A percentile compares a stretch with the other conserved stretches of the same genome.
Evolutionary conservation across 1,140 invertebrate genomes (phyloP).

Genomic region (Asobara japonica): DNA sequence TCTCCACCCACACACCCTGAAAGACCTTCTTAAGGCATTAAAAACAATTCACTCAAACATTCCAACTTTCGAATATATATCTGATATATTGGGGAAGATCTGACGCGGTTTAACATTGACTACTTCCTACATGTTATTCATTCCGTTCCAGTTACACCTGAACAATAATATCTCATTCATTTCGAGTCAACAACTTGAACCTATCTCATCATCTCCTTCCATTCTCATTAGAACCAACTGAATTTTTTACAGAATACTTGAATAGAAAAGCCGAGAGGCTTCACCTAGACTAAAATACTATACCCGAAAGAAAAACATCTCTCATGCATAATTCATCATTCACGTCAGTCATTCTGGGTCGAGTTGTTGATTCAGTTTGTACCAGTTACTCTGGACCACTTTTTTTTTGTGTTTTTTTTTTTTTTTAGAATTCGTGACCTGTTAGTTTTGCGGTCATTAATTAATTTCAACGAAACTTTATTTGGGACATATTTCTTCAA

Average conservation of each 20-base stretch:
- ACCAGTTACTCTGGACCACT: background rate
- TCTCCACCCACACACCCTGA: no score
- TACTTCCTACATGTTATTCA: background rate
- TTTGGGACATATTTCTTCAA: background rate
- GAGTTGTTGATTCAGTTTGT: slow-evolving; percentile 8
- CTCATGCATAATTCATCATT: slow-evolving; percentile 9
- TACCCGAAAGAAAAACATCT: background rate
- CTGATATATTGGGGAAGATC: no score
- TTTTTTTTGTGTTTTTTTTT: background rate
- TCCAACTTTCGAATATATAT: no score
- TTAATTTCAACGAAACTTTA: background rate
- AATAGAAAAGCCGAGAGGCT: background rate
- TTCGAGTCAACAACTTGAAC: background rate
- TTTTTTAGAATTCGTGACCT: background rate
- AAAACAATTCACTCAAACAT: no score
- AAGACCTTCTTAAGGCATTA: no score
- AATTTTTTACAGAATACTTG: slow-evolving; percentile 3
- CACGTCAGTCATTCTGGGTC: background rate
- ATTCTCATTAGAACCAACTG: background rate
- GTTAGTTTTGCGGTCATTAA: slow-evolving; percentile 2
- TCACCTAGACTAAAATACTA: background rate
- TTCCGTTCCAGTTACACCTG: background rate
- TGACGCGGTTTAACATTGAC: no score
- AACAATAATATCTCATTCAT: background rate
- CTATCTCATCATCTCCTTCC: background rate